Evolutionary conservation across 1,140 invertebrate species (phyloP).

Genomic region (Aporrectodea caliginosa): DNA sequence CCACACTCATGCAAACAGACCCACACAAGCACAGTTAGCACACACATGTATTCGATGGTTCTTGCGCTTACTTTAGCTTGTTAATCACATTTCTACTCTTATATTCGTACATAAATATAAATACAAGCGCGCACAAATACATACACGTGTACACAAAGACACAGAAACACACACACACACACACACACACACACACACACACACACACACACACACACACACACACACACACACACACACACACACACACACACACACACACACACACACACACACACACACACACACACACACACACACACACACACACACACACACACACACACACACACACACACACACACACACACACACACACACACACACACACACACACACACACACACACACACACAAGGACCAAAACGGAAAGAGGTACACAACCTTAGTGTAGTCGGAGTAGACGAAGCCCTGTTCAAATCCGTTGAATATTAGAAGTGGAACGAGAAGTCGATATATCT

Average conservation of each 20-base stretch:
- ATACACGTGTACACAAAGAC: background rate
- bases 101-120: background rate
- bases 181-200: background rate
- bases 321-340: background rate
- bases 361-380: background rate
- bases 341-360: background rate
- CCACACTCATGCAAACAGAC: too few species aligned
- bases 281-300: background rate
- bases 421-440: constrained; percentile 52
- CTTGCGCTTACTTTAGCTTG: too few species aligned
- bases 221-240: background rate
- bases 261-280: background rate
- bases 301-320: background rate
- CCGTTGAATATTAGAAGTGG: constrained; percentile 51
- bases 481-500: constrained; percentile 47
- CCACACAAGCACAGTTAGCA: background rate
- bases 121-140: background rate
- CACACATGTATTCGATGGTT: too few species aligned
- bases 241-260: background rate
- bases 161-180: background rate
- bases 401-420: too few species aligned
- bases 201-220: background rate
- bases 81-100: too few species aligned
- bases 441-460: constrained; percentile 53
- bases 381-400: background rate